These are phyloP conservation scores for Xiphorhynchus elegans DNA, from an alignment of 2,113 vertebrate genomes.

Conservation along the genomic window DNA sequence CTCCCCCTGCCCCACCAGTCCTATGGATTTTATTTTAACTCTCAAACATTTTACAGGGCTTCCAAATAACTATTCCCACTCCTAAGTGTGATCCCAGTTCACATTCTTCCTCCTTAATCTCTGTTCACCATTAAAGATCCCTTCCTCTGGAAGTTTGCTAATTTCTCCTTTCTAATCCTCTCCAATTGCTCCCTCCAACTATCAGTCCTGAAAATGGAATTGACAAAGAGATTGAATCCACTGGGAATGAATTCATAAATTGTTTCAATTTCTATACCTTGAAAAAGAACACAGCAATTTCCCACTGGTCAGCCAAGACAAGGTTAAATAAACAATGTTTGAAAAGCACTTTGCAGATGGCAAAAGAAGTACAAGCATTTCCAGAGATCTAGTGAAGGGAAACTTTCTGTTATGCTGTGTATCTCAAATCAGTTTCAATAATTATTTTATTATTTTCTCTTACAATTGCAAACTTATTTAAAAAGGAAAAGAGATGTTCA, in stretches of 20 bases:
- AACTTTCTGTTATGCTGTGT: not conserved
- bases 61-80: not conserved
- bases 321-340: slow-evolving; percentile 12
- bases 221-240: not conserved
- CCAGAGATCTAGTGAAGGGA: not conserved
- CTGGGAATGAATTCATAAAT: slow-evolving; percentile 3
- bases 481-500: not conserved
- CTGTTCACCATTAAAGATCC: not conserved
- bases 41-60: not conserved
- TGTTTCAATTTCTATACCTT: slow-evolving; percentile 12
- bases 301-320: not conserved
- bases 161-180: not conserved
- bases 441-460: not conserved
- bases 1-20: not conserved
- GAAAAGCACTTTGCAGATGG: slow-evolving; percentile 37
- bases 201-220: not conserved
- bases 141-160: not conserved
- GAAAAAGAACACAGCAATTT: not conserved
- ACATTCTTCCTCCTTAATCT: not conserved
- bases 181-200: not conserved
- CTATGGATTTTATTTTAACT: not conserved
- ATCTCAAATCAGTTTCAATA: not conserved
- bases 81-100: not conserved
- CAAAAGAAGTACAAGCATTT: not conserved
- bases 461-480: not conserved